A percentile compares a stretch with the other conserved stretches of the same genome.
Evolutionary conservation across 1,140 invertebrate genomes (phyloP).

Genomic region (Bombus pascuorum): DNA sequence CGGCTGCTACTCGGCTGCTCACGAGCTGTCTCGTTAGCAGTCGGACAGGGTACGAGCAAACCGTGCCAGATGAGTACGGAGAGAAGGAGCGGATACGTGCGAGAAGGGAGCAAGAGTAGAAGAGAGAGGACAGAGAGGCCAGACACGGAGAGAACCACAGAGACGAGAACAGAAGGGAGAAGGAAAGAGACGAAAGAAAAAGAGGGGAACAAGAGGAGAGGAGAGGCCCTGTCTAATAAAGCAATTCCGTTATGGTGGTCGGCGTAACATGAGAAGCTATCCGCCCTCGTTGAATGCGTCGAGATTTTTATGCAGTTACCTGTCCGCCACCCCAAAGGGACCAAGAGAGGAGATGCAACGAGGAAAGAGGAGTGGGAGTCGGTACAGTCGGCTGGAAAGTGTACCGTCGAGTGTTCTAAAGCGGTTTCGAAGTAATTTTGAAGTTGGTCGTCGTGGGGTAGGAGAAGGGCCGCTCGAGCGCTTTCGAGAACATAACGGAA

Average conservation of each 20-base stretch:
- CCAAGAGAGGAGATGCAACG: slow-evolving; percentile 5
- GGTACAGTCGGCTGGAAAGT: slow-evolving; percentile 53
- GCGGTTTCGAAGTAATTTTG: slow-evolving; percentile 59
- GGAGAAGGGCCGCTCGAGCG: slow-evolving; percentile 33
- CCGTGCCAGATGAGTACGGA: slow-evolving; percentile 49
- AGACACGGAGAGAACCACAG: slow-evolving; percentile 46
- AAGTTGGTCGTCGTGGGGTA: slow-evolving; percentile 28
- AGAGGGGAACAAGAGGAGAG: background rate
- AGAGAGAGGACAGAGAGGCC: slow-evolving; percentile 55
- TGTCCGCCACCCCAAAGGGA: slow-evolving; percentile 51
- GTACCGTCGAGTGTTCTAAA: slow-evolving; percentile 54
- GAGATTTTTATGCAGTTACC: slow-evolving; percentile 70
- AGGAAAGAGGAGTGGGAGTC: slow-evolving; percentile 4
- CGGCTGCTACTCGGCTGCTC: slow-evolving; percentile 71
- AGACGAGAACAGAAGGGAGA: background rate
- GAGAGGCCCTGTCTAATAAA: slow-evolving; percentile 77
- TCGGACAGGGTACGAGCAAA: slow-evolving; percentile 64
- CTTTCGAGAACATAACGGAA: slow-evolving; percentile 53
- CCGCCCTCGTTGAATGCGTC: slow-evolving; percentile 69
- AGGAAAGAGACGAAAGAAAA: background rate
- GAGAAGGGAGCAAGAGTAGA: slow-evolving; percentile 30
- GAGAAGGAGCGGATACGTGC: slow-evolving; percentile 1
- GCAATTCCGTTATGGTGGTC: slow-evolving; percentile 79
- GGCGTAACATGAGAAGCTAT: slow-evolving; percentile 81
- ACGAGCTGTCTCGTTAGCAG: slow-evolving; percentile 80